phyloP scores from a whole-genome alignment of 2,797 vertebrate species.

The Poecile montanus region DNA sequence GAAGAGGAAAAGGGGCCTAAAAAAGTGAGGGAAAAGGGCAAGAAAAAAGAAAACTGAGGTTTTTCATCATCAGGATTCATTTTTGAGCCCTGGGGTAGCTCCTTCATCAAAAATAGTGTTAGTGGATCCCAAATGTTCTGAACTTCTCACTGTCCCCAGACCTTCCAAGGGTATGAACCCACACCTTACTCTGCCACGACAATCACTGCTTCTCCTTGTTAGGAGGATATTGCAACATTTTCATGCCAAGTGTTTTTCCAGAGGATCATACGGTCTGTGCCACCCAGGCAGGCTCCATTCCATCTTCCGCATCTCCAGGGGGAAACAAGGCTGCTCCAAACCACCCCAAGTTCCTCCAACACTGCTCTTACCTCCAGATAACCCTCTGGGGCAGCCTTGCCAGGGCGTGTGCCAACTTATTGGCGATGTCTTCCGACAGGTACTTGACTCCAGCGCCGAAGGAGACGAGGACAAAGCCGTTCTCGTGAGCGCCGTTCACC shows the following conservation, averaged over 20 bases:
- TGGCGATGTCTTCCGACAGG: slow-evolving; percentile 92
- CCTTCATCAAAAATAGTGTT: not conserved
- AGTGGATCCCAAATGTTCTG: not conserved
- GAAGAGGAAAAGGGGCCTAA: not conserved
- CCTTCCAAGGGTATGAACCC: not conserved
- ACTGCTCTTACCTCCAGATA: slow-evolving; percentile 90
- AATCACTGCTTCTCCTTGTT: not conserved
- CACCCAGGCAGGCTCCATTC: not conserved
- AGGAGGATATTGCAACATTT: not conserved
- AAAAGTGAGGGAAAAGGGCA: not conserved
- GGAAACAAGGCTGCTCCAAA: not conserved
- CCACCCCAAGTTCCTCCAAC: not conserved
- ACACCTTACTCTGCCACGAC: not conserved
- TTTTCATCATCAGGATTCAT: not conserved
- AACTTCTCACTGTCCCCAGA: not conserved
- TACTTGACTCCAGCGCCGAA: slow-evolving; percentile 98
- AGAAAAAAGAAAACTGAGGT: not conserved
- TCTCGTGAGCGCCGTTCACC: slow-evolving; percentile 88
- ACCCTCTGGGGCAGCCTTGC: slow-evolving; percentile 91
- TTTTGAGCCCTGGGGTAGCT: not conserved
- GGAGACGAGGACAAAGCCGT: slow-evolving; percentile 96
- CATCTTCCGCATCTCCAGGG: not conserved
- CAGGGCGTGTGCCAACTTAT: slow-evolving; percentile 91
- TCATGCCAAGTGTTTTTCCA: not conserved
- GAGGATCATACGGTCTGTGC: not conserved